Evolutionary conservation across 2,888 invertebrate species (phyloP), one percentile per base, ranked within the genome.

Genomic region (Mellilla xanthometata): DNA sequence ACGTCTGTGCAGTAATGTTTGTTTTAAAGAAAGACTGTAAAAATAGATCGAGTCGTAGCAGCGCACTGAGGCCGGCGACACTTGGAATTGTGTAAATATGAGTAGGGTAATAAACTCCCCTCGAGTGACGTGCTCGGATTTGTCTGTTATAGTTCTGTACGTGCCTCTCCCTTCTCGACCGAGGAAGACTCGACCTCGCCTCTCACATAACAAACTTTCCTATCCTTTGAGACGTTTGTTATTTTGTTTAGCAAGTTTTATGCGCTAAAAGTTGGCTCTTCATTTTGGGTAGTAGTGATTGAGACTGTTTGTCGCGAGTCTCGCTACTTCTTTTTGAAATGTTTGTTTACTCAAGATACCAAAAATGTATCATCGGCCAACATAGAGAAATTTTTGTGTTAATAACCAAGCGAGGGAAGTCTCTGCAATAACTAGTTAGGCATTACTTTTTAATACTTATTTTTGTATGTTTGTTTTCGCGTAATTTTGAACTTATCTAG

Each of bases 11-110:
- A 24, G 24, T 24, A 24, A 24, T 8, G 24, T 24, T 3, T 7
- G 24, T 24, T 24, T 5, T 24, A 24, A 24, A 24, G 24, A 24
- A 8, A 24, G 19, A 39, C 2, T 7, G 19, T 29, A 50, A 53
- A 45, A 54, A 54, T 58, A 68, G 62, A 46, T 36, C 19, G 36
- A 15, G 58, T 62, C 62, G 56, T 51, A 60, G 60, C 60, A 49
- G 41, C 46, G 49, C 40, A 53, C 60, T 58, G 63, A 68, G 60
- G 48, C 68, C 68, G 71, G 72, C 72, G 74, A 72, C 76, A 79
- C 81, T 80, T 78, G 74, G 81, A 77, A 48, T 79, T 77, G 81
- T 84, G 81, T 81, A 83, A 84, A 84, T 84, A 85, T 84, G 81
- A 85, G 79, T 76, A 73, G 76, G 78, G 79, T 81, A 83, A 84